Conservation (phyloP, 1,140 invertebrate genomes). For the Asbolus verrucosus region DNA sequence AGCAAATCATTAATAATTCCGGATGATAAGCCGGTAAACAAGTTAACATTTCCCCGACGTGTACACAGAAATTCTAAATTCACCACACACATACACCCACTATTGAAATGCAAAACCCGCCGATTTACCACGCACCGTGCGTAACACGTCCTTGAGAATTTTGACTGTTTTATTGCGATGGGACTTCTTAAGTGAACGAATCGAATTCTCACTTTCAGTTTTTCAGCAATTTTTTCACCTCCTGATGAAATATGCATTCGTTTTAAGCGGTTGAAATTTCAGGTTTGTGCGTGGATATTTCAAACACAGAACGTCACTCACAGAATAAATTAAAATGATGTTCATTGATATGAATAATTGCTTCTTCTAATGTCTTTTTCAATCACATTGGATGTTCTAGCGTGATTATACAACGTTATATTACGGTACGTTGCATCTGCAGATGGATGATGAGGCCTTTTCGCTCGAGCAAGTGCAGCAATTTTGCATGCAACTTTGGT, state of each 20-base stretch:
- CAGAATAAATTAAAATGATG: slow-evolving; percentile 8
- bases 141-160: slow-evolving; percentile 24
- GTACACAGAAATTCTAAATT: slow-evolving; percentile 4
- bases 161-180: slow-evolving; percentile 7
- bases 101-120: slow-evolving; percentile 21
- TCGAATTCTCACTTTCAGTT: slow-evolving; percentile 23
- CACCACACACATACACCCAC: neutral
- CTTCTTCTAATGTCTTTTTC: neutral
- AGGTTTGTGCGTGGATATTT: no score
- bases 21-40: slow-evolving; percentile 5
- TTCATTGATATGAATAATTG: slow-evolving; percentile 20
- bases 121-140: slow-evolving; percentile 3
- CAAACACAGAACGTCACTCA: no score
- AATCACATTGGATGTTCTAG: neutral
- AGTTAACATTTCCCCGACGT: slow-evolving; percentile 10
- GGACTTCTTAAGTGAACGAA: neutral
- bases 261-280: neutral
- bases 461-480: slow-evolving; percentile 8
- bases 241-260: neutral
- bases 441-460: slow-evolving; percentile 22
- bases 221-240: neutral
- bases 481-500: slow-evolving; percentile 29
- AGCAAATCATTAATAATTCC: slow-evolving; percentile 3
- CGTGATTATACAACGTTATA: slow-evolving; percentile 28
- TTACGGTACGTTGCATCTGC: slow-evolving; percentile 26